Conservation (phyloP, 2,797 vertebrate species). For the Lutjanus campechanus region DNA sequence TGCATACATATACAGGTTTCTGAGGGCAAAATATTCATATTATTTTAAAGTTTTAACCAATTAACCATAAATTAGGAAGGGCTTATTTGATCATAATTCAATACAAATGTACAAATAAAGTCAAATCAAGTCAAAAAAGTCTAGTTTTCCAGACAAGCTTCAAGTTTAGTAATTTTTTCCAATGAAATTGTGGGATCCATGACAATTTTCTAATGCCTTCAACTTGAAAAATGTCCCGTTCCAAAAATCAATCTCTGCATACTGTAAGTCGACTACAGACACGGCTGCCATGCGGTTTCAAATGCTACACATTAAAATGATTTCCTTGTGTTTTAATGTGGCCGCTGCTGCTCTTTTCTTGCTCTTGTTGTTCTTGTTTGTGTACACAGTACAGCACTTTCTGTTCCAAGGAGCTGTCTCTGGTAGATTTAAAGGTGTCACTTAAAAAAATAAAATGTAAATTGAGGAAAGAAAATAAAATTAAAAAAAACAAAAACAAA, state of each 20-base stretch:
- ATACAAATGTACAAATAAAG: slow-evolving; percentile 81
- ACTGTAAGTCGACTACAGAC: slow-evolving; percentile 77
- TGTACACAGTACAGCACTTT: slow-evolving; percentile 82
- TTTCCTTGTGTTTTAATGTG: slow-evolving; percentile 77
- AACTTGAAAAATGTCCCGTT: slow-evolving; percentile 66
- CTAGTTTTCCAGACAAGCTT: slow-evolving; percentile 71
- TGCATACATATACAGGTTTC: slow-evolving; percentile 83
- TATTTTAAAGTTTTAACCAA: slow-evolving; percentile 68
- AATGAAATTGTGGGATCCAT: slow-evolving; percentile 57
- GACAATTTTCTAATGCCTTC: slow-evolving; percentile 66
- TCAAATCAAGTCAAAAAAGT: slow-evolving; percentile 68
- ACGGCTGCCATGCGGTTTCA: slow-evolving; percentile 92
- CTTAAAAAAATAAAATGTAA: slow-evolving; percentile 80
- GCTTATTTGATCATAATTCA: slow-evolving; percentile 70
- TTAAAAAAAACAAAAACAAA: slow-evolving; percentile 63
- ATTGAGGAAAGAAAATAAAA: slow-evolving; percentile 74
- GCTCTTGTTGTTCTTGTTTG: slow-evolving; percentile 78
- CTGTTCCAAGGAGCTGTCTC: slow-evolving; percentile 89
- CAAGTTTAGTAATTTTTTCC: slow-evolving; percentile 55
- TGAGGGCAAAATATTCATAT: slow-evolving; percentile 67
- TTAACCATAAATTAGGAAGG: slow-evolving; percentile 75
- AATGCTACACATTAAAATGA: slow-evolving; percentile 91
- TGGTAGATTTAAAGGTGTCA: slow-evolving; percentile 89
- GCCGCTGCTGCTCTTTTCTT: slow-evolving; percentile 73
- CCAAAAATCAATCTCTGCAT: slow-evolving; percentile 68